Percentiles rank a stretch among this genome's conserved stretches.
Conservation (phyloP, 2,113 vertebrate genomes). For the Triplophysa dalaica region DNA sequence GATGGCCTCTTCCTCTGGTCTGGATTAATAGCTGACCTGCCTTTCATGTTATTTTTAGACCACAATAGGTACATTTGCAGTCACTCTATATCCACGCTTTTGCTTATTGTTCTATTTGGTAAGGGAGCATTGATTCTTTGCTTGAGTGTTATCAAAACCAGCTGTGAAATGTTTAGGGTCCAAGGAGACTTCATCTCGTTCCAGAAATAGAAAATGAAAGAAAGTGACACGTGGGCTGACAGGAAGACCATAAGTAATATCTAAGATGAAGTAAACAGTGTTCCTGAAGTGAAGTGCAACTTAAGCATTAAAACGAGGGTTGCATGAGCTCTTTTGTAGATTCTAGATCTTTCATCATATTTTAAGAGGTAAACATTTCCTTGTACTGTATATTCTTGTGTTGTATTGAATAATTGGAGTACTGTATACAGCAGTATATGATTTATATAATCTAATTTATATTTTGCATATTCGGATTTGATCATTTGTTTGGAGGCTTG, state of each 20-base stretch:
- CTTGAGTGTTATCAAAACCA: conserved; percentile 64
- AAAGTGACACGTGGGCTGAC: conserved; percentile 32
- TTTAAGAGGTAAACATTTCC: neutral
- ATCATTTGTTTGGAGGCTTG: neutral
- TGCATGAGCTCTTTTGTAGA: conserved; percentile 41
- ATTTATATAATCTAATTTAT: neutral
- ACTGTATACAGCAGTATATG: too few relatives aligned
- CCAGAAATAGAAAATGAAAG: neutral
- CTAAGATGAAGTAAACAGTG: neutral
- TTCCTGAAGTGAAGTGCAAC: too few relatives aligned
- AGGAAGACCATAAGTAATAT: conserved; percentile 50
- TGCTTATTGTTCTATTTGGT: conserved; percentile 59
- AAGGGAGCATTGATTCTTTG: conserved; percentile 51
- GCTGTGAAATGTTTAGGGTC: conserved; percentile 60
- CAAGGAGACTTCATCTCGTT: conserved; percentile 10
- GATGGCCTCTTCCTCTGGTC: conserved; percentile 31
- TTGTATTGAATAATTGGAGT: too few relatives aligned
- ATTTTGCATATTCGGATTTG: neutral
- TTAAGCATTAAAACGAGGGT: neutral
- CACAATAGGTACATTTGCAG: conserved; percentile 32
- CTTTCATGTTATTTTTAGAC: conserved; percentile 40
- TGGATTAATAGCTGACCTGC: conserved; percentile 18
- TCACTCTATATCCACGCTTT: conserved; percentile 5
- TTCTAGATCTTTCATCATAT: neutral
- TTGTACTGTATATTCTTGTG: neutral